Percentiles rank a stretch among this genome's conserved stretches.
Conservation (phyloP, 2,797 vertebrate species). For the Acanthiza pusilla region DNA sequence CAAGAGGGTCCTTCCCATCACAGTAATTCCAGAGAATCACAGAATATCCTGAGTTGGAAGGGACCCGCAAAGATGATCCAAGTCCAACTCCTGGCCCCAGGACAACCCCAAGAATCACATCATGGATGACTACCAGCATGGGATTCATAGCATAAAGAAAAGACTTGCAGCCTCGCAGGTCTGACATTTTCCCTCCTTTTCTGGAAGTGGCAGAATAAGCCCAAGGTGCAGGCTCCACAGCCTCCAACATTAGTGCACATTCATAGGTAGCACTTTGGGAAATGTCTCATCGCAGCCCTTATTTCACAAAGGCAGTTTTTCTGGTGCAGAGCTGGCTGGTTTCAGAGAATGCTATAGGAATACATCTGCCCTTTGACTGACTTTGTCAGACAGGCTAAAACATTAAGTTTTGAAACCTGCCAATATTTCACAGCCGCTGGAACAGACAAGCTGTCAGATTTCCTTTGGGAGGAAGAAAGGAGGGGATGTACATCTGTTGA, state of each 20-base stretch:
- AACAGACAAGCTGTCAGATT: conserved; percentile 17
- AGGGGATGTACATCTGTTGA: neutral
- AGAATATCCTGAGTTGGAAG: neutral
- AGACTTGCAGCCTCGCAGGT: neutral
- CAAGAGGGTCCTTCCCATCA: neutral
- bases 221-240: neutral
- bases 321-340: neutral
- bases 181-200: neutral
- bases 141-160: neutral
- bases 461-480: neutral
- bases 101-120: too few species aligned
- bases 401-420: conserved; percentile 27
- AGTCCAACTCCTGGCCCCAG: neutral
- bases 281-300: neutral
- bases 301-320: neutral
- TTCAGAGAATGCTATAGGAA: neutral
- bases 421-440: conserved; percentile 16
- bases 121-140: neutral
- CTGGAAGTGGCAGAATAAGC: neutral
- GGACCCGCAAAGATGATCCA: neutral
- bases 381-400: conserved; percentile 3
- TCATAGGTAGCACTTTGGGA: neutral
- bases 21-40: neutral
- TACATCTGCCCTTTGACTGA: neutral
- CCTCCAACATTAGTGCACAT: neutral